A percentile compares a stretch with the other conserved stretches of the same genome.
These are phyloP conservation scores for Morpho helenor DNA, from an alignment of 2,888 invertebrate genomes.

Conservation along the genomic window DNA sequence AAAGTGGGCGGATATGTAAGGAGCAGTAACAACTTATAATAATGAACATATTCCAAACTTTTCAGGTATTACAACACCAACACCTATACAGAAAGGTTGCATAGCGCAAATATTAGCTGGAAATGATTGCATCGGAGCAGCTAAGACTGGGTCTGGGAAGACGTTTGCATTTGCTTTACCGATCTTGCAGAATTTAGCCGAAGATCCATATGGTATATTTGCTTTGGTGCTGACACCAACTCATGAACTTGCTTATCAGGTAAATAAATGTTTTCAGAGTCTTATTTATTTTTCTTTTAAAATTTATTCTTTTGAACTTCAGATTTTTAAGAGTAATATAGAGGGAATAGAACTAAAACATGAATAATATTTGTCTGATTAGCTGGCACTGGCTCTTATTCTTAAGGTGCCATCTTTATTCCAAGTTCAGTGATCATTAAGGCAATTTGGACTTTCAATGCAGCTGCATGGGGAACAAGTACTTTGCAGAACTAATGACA, in stretches of 20 bases:
- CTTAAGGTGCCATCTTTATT: too few species aligned
- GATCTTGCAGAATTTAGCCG: slow-evolving; percentile 92
- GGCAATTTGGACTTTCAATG: too few species aligned
- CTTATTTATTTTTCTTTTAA: not conserved
- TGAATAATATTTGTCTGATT: too few species aligned
- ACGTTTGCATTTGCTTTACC: slow-evolving; percentile 98
- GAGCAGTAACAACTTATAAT: too few species aligned
- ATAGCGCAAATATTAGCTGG: slow-evolving; percentile 88
- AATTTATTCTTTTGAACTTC: slow-evolving; percentile 2
- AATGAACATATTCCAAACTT: not conserved
- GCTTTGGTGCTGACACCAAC: slow-evolving; percentile 97
- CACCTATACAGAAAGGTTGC: slow-evolving; percentile 90
- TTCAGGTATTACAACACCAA: slow-evolving; percentile 86
- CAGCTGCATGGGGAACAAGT: too few species aligned
- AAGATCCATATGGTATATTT: slow-evolving; percentile 98
- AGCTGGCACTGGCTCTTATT: too few species aligned
- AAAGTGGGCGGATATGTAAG: too few species aligned
- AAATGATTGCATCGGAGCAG: slow-evolving; percentile 95
- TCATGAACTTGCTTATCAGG: slow-evolving; percentile 93
- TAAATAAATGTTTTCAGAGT: slow-evolving; percentile 35
- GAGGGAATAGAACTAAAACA: too few species aligned
- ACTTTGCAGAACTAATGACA: too few species aligned
- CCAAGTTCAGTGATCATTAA: too few species aligned
- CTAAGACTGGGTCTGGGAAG: slow-evolving; percentile 99
- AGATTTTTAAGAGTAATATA: too few species aligned